These are phyloP conservation scores for Cygnus buccinator DNA, from an alignment of 2,113 vertebrate species.

Conservation along the genomic window DNA sequence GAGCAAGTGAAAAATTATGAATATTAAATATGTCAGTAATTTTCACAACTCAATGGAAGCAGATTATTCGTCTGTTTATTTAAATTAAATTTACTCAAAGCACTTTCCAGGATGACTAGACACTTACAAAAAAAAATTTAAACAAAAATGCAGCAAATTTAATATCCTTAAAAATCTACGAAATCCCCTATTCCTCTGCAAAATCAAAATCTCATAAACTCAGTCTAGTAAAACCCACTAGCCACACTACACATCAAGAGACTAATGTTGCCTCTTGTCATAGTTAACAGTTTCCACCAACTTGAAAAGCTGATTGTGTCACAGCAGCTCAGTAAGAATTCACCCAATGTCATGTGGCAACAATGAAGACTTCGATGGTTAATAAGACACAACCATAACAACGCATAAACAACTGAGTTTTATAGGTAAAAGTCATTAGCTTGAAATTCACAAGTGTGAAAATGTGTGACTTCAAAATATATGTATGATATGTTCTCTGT, in stretches of 20 bases:
- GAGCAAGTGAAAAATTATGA: not conserved
- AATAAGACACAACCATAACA: not conserved
- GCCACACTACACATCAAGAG: not conserved
- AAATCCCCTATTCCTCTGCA: not conserved
- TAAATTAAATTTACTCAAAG: not conserved
- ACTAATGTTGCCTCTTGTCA: not conserved
- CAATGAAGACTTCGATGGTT: not conserved
- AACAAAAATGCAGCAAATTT: not conserved
- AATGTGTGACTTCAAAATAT: not conserved
- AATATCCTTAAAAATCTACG: not conserved
- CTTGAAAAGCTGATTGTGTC: not conserved
- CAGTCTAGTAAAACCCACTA: not conserved
- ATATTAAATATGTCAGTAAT: not conserved
- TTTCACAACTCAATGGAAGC: not conserved
- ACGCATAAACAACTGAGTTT: not conserved
- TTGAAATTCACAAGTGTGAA: not conserved
- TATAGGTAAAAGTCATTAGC: not conserved
- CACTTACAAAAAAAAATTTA: not conserved
- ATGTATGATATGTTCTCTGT: not conserved
- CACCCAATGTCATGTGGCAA: fast-evolving
- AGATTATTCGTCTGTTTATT: not conserved
- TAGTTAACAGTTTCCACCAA: not conserved
- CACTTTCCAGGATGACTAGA: not conserved
- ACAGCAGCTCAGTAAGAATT: not conserved
- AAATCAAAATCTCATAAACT: not conserved